Base-by-base conservation (phyloP, 2,113 vertebrate genomes). In the Anolis carolinensis region DNA sequence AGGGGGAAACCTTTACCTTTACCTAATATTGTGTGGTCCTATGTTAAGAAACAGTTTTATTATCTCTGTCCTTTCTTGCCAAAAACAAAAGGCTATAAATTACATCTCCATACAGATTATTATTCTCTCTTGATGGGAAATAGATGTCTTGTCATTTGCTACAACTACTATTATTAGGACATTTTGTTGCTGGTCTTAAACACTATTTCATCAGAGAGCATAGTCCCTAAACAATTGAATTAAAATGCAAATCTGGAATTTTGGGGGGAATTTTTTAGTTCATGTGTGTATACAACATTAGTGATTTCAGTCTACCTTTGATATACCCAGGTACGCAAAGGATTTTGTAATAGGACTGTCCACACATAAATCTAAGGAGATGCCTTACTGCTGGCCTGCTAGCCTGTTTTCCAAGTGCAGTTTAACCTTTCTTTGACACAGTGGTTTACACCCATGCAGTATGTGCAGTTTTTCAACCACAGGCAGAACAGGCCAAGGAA, bases 321-420 rank as follows among this genome's bases (percentile, higher is more conserved):
- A 88, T 83, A 92, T 91, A 93, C 78, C 27, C 79, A 87, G 89
- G 34, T 90, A 91, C 87, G 68, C 87, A n/a, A 65, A 80, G 6
- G 89, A 71, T 76, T 89, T 82, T 74, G 81, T 52, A 79, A 85
- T 80, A 88, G 36, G 39, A 62, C 7, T 87, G 67, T 55, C 87
- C 65, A 52, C 0, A 0, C 32, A 21, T 89, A 62, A 92, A 92
- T 87, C 86, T 91, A 93, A 79, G 23, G 76, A 11, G 2, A 55
- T 65, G 32, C 82, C 86, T 84, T 62, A 63, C 7, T 48, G 30
- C 3, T 67, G 30, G 39, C 25, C 23, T 87, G 10, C 76, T 91
- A 34, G 1, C 5, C 21, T 25, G 2, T 36, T 67, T 25, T 36
- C 39, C 23, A 84, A 32, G 3, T 62, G 44, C 18, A 18, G 34